phyloP scores from a whole-genome alignment of 2,888 invertebrate species.

The Drosophila multiciliata region DNA sequence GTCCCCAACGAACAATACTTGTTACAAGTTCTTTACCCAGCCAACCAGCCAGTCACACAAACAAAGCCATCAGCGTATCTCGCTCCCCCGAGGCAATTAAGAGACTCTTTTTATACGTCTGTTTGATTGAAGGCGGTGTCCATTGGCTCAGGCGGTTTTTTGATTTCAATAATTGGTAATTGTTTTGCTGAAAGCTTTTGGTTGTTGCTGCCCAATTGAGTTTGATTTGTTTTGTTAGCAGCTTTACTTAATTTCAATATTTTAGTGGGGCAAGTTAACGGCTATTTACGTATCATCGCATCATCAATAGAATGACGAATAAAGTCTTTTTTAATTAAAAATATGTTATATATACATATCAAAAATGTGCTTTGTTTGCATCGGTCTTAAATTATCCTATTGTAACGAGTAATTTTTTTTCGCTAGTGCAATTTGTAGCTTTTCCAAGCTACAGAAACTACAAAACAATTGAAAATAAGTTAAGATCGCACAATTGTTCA shows the following conservation, averaged over 20 bases:
- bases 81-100: conserved; percentile 1
- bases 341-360: too few species aligned
- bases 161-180: conserved; percentile 72
- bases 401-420: neutral
- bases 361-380: too few species aligned
- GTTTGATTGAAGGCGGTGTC: conserved; percentile 44
- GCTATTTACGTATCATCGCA: neutral
- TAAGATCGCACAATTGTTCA: neutral
- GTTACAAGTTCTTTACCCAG: conserved; percentile 65
- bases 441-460: neutral
- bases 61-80: conserved; percentile 50
- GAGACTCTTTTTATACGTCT: conserved; percentile 18
- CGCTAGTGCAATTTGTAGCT: neutral
- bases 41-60: conserved; percentile 45
- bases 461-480: neutral
- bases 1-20: conserved; percentile 43
- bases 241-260: conserved; percentile 12
- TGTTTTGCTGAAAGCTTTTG: conserved; percentile 61
- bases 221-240: conserved; percentile 26
- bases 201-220: conserved; percentile 40
- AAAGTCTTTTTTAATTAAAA: conserved; percentile 6
- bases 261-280: conserved; percentile 11
- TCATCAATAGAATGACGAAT: neutral
- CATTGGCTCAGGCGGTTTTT: conserved; percentile 61
- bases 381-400: neutral